Percentiles rank a stretch among this genome's conserved stretches.
Conservation (phyloP, 2,888 invertebrate species). For the Stramonita haemastoma region DNA sequence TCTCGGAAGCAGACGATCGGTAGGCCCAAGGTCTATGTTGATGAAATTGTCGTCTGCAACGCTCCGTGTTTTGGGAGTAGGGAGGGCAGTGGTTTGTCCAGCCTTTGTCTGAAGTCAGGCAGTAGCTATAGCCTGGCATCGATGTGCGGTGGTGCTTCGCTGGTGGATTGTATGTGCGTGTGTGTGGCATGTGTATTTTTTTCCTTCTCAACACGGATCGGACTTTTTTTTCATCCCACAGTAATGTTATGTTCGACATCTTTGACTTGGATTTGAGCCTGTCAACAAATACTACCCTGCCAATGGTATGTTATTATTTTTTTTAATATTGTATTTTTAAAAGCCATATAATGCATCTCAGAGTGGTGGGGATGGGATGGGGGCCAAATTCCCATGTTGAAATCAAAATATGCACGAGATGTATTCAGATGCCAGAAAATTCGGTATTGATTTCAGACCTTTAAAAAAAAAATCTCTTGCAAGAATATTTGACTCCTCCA, state of each 20-base stretch:
- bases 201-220: background rate
- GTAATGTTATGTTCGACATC: background rate
- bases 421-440: too few relatives aligned
- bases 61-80: constrained; percentile 22
- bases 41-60: constrained; percentile 28
- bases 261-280: background rate
- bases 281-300: too few relatives aligned
- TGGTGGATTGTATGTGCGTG: background rate
- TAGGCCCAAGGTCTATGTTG: background rate
- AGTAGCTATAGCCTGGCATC: too few relatives aligned
- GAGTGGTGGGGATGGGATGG: too few relatives aligned
- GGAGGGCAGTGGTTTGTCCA: constrained; percentile 4
- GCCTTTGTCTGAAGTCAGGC: constrained; percentile 1
- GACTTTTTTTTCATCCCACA: background rate
- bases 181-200: background rate
- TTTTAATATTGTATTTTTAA: too few relatives aligned
- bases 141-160: background rate
- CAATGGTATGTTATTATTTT: too few relatives aligned
- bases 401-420: too few relatives aligned
- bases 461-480: too few relatives aligned
- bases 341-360: too few relatives aligned
- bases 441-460: too few relatives aligned
- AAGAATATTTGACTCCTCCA: background rate
- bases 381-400: too few relatives aligned
- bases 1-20: background rate